Evolutionary conservation across 2,113 vertebrate species (phyloP), one percentile per base, ranked within the genome.

Genomic region (Butorides virescens): DNA sequence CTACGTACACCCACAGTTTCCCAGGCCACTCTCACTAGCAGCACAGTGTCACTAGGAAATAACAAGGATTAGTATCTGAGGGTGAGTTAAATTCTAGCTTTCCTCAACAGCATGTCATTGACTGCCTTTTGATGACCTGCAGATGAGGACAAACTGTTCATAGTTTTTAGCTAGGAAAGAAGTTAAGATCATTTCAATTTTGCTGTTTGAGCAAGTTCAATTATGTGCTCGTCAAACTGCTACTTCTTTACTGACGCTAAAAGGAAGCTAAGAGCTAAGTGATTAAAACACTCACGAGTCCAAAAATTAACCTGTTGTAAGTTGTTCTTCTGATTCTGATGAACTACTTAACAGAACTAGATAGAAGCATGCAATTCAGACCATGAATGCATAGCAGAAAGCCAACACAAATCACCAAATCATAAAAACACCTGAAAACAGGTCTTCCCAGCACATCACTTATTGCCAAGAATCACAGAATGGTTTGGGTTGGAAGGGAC

Each of bases 151-250:
- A 81, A 87, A 52, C 9, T 6, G 10, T 55, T 66, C 19, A 46
- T 4, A n/a, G 21, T 8, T 78, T 58, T 71, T 6, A 82, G 18
- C 7, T 21, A 39, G n/a, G 29, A 85, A 59, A 68, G 84, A 52
- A 42, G 14, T 26, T 73, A 5, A 25, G 16, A 16, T 92, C 3
- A n/a, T 52, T 77, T 80, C 23, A 36, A 21, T 49, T 76, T 37
- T 74, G 7, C 25, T 44, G 22, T 26, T 34, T 66, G 8, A 76
- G 46, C 32, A 87, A 5, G 36, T 26, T 68, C 16, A 73, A 29
- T 7, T 50, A 19, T 0, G 1, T 11, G 11, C 30, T 75, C 13
- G 2, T 63, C 19, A 49, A 85, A 65, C 6, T 34, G 39, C 7
- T 77, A 8, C 26, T 32, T 63, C 39, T 52, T 84, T 42, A 63